phyloP scores from a whole-genome alignment of 2,797 vertebrate species.

The Clarias platycephalus region DNA sequence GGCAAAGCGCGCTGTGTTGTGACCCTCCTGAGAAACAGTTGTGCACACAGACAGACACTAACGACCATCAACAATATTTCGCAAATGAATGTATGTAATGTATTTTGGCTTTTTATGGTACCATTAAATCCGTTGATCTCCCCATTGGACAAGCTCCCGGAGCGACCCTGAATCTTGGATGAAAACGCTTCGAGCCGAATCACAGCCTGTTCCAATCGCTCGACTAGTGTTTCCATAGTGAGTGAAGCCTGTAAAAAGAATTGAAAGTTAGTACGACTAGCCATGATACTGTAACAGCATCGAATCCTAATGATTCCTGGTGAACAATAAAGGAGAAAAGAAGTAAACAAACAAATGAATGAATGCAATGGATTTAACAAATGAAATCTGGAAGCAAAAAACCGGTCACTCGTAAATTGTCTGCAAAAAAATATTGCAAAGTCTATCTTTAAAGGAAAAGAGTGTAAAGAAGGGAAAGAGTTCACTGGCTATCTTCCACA shows the following conservation, averaged over 20 bases:
- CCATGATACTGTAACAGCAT: not conserved
- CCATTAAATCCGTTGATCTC: conserved; percentile 81
- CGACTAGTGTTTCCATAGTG: conserved; percentile 80
- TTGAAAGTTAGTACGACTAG: not conserved
- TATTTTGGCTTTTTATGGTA: conserved; percentile 50
- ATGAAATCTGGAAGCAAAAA: not conserved
- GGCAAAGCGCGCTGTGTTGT: not conserved
- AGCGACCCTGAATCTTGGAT: conserved; percentile 64
- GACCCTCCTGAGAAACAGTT: not conserved
- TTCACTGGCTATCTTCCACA: conserved; percentile 1
- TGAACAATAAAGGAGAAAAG: not conserved
- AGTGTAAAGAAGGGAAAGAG: not conserved
- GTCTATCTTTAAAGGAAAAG: not conserved
- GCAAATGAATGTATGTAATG: not conserved
- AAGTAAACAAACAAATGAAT: not conserved
- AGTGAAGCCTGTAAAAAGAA: conserved; percentile 49
- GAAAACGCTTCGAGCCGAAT: conserved; percentile 85
- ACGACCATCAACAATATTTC: not conserved
- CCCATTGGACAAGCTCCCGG: conserved; percentile 70
- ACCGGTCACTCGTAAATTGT: not conserved
- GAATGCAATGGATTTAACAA: not conserved
- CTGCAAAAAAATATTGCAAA: not conserved
- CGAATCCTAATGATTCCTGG: not conserved
- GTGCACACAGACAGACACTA: not conserved
- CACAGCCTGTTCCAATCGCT: conserved; percentile 88